phyloP scores from a whole-genome alignment of 2,888 invertebrate genomes.

The Galeopsomyia nigrocyanea region DNA sequence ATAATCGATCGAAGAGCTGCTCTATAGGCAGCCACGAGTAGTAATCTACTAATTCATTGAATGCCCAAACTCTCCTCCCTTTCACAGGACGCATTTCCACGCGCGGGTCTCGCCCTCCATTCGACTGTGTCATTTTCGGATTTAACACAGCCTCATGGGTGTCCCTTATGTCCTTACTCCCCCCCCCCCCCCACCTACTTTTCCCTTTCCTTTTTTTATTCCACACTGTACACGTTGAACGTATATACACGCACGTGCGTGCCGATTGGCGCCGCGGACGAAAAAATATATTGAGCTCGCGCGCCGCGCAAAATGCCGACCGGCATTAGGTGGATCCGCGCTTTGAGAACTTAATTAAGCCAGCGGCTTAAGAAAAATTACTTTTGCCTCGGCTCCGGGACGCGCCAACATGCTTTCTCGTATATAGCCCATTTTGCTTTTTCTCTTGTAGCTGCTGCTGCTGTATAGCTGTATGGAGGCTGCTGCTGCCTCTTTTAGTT shows the following conservation, averaged over 20 bases:
- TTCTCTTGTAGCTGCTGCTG: background rate
- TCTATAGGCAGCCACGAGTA: conserved; percentile 3
- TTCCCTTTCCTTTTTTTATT: background rate
- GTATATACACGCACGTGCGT: background rate
- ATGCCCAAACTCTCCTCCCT: conserved; percentile 31
- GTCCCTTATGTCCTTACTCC: conserved; percentile 23
- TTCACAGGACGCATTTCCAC: background rate
- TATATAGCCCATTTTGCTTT: background rate
- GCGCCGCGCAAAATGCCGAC: too few species aligned
- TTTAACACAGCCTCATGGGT: conserved; percentile 19
- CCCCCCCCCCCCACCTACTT: background rate
- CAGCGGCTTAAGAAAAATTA: conserved; percentile 46
- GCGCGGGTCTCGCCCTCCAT: background rate
- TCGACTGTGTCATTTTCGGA: conserved; percentile 45
- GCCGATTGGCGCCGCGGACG: background rate
- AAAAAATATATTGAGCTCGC: too few species aligned
- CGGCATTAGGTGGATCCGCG: conserved; percentile 12
- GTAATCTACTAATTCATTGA: conserved; percentile 45
- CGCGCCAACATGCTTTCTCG: background rate
- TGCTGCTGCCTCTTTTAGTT: conserved; percentile 9
- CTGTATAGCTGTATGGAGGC: background rate
- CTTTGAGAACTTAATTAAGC: conserved; percentile 46
- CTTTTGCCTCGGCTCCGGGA: conserved; percentile 7
- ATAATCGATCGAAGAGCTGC: conserved; percentile 28
- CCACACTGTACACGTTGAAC: background rate